Percentiles rank a stretch among this genome's conserved stretches.
Evolutionary conservation across 2,888 invertebrate genomes (phyloP).

Genomic region (Cantharis flavilabris): DNA sequence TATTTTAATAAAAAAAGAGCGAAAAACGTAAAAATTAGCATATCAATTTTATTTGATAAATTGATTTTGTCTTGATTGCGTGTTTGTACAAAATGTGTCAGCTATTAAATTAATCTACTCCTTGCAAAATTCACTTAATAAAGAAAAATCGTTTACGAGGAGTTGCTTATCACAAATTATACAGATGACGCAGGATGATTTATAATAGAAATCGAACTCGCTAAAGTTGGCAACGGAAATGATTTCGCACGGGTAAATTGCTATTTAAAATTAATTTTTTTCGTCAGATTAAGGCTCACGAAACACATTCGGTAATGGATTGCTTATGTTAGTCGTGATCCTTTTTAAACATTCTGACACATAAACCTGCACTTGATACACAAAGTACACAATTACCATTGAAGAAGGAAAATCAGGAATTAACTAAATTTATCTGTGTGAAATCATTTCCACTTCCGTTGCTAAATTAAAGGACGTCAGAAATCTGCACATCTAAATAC

Average conservation of each 20-base stretch:
- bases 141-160: slow-evolving; percentile 16
- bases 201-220: slow-evolving; percentile 7
- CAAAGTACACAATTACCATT: too few species aligned
- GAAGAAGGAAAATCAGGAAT: too few species aligned
- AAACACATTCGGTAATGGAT: too few species aligned
- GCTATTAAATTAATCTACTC: slow-evolving; percentile 18
- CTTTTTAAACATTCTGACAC: too few species aligned
- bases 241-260: background rate
- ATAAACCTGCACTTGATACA: too few species aligned
- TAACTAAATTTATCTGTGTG: too few species aligned
- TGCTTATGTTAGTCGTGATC: too few species aligned
- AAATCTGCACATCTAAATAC: background rate
- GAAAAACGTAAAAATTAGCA: slow-evolving; percentile 15
- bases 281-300: background rate
- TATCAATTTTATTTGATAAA: slow-evolving; percentile 17
- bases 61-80: slow-evolving; percentile 13
- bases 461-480: background rate
- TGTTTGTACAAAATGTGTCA: slow-evolving; percentile 14
- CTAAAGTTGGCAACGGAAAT: background rate
- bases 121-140: slow-evolving; percentile 14
- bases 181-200: slow-evolving; percentile 16
- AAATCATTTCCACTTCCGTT: background rate
- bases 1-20: slow-evolving; percentile 2
- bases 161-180: slow-evolving; percentile 19
- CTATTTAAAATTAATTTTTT: background rate